Conservation (phyloP, 1,140 invertebrate genomes). For the Bombus difficillimus region DNA sequence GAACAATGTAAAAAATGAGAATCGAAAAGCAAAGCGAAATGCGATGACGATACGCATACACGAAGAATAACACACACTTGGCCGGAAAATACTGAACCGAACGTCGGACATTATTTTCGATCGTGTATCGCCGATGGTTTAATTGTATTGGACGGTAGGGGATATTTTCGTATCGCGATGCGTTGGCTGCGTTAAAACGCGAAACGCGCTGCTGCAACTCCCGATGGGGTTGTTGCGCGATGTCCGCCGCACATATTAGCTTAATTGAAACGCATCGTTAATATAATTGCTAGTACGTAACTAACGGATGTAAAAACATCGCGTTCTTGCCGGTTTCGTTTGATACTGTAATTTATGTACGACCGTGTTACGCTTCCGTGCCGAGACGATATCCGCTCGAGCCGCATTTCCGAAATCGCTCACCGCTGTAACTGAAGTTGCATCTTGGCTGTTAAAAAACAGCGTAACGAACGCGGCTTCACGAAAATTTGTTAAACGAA, state of each 20-base stretch:
- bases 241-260: conserved; percentile 56
- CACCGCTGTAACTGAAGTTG: neutral
- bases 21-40: too few relatives aligned
- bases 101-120: neutral
- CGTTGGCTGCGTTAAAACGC: conserved; percentile 14
- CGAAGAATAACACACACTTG: neutral
- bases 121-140: neutral
- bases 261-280: conserved; percentile 67
- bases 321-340: conserved; percentile 29
- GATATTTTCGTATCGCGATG: conserved; percentile 12
- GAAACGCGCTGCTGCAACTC: neutral
- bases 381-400: too few relatives aligned
- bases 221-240: neutral
- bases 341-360: conserved; percentile 62
- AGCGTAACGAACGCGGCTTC: neutral
- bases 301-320: conserved; percentile 62
- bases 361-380: neutral
- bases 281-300: conserved; percentile 65
- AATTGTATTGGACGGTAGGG: conserved; percentile 25
- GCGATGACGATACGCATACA: neutral
- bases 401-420: neutral
- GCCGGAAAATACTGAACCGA: neutral
- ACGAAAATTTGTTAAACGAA: neutral
- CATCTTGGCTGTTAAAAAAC: neutral
- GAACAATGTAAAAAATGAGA: too few relatives aligned